phyloP scores from a whole-genome alignment of 2,888 invertebrate species.

The Schrankia costaestrigalis region DNA sequence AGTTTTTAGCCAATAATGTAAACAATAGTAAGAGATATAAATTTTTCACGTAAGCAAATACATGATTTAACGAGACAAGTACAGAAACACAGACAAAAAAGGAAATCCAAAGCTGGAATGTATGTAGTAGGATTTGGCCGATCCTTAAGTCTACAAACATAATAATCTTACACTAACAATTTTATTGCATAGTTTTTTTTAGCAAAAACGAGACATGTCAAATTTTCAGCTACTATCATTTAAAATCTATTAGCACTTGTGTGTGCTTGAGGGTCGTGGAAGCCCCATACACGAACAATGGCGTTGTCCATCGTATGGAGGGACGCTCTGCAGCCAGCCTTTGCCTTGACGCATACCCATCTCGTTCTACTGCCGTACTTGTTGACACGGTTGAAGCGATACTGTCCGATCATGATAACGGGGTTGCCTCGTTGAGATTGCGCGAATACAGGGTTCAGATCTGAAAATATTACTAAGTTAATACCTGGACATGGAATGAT shows the following conservation, averaged over 20 bases:
- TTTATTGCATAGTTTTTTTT: conserved; percentile 24
- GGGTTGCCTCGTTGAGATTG: conserved; percentile 73
- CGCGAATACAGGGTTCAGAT: conserved; percentile 70
- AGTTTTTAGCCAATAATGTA: too few species aligned
- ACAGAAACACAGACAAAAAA: too few species aligned
- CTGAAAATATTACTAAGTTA: conserved; percentile 56
- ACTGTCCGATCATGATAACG: conserved; percentile 74
- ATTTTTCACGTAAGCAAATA: too few species aligned
- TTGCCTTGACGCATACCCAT: conserved; percentile 76
- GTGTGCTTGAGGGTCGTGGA: conserved; percentile 69
- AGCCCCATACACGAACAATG: conserved; percentile 72
- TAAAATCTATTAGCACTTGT: conserved; percentile 70
- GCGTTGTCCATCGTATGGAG: conserved; percentile 73
- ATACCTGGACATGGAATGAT: conserved; percentile 12
- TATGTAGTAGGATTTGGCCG: conserved; percentile 6
- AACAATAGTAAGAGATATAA: too few species aligned
- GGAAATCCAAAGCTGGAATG: conserved; percentile 19
- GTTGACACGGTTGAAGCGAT: conserved; percentile 72
- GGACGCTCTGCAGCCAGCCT: conserved; percentile 71
- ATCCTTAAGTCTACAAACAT: conserved; percentile 9
- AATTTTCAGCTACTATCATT: conserved; percentile 12
- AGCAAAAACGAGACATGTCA: conserved; percentile 16
- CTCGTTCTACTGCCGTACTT: conserved; percentile 67
- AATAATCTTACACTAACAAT: conserved; percentile 14
- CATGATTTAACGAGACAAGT: too few species aligned